Evolutionary conservation across 2,888 invertebrate species (phyloP).

Genomic region (Meteorus cinctellus): DNA sequence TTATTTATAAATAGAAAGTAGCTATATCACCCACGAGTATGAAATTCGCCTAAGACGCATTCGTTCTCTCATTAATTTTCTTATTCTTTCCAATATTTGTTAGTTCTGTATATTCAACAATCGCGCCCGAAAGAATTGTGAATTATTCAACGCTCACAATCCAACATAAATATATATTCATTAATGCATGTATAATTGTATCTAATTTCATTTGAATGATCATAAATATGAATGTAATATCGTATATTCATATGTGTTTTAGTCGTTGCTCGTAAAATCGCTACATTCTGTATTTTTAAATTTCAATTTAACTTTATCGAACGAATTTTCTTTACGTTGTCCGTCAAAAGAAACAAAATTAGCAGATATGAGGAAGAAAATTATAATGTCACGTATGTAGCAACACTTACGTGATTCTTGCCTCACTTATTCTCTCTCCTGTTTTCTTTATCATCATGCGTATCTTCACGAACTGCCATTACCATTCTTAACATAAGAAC

Average conservation of each 20-base stretch:
- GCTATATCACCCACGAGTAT: constrained; percentile 35
- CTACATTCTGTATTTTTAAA: constrained; percentile 9
- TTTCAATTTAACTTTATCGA: constrained; percentile 7
- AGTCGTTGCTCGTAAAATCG: constrained; percentile 36
- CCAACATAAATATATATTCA: not conserved
- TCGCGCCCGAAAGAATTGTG: no score
- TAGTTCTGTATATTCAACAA: no score
- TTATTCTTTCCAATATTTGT: not conserved
- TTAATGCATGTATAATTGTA: not conserved
- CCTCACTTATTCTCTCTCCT: constrained; percentile 62
- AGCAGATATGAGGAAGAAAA: not conserved
- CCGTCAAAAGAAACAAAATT: not conserved
- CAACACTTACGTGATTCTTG: constrained; percentile 8
- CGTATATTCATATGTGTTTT: constrained; percentile 5
- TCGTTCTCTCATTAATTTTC: not conserved
- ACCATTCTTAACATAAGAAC: constrained; percentile 85
- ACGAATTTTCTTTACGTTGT: constrained; percentile 1
- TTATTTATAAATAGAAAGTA: constrained; percentile 14
- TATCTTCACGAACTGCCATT: constrained; percentile 71
- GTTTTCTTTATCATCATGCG: constrained; percentile 64
- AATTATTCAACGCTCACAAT: not conserved
- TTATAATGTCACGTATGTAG: constrained; percentile 14
- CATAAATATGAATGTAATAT: not conserved
- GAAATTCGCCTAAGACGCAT: constrained; percentile 23
- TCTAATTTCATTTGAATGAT: not conserved